Evolutionary conservation across 2,113 vertebrate species (phyloP), one percentile per base, ranked within the genome.

Genomic region (Prietella phreatophila): DNA sequence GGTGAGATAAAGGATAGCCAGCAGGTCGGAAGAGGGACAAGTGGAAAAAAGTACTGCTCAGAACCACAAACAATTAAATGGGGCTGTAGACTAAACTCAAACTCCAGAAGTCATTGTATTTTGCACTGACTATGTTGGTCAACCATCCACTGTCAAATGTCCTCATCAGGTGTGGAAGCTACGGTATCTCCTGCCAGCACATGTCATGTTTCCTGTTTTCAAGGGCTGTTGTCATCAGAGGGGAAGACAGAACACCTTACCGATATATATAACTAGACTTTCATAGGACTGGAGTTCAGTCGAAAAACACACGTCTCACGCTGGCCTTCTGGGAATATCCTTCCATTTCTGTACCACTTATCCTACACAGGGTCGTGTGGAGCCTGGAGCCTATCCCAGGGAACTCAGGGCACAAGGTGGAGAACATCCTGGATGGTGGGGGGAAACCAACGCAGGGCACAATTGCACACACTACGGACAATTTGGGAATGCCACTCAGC

Each of bases 1-100:
- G 47, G 82, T 85, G 90, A 89, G 89, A 92, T 87, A 91, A 91
- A 91, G 91, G 89, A 92, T 91, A 90, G 86, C 89, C 82, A 90
- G 88, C 88, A 87, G 85, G 85, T 88, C 89, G 86, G 82, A 87
- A 87, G 14, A 80, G 42, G 39, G 83, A 83, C 27, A 42, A 73
- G 58, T 36, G 80, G 83, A 47, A 63, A 86, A 89, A 33, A 76
- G 13, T 50, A 50, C 5, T 25, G 36, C 83, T 76, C 81, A 56
- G 73, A 86, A 11, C 69, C 36, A 39, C 20, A 76, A 76, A 76
- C 22, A 47, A 78, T n/a, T n/a, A 53, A 79, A 55, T 55, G 14
- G 53, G 42, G 22, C 27, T 50, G 11, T 76, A 50, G 27, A 76
- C 73, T 50, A 27, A 14, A 50, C 8, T 50, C 25, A 53, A 50